Percentiles rank a stretch among this genome's conserved stretches.
These are phyloP conservation scores for Rhinophrynus dorsalis DNA, from an alignment of 2,797 vertebrate species.

Conservation along the genomic window DNA sequence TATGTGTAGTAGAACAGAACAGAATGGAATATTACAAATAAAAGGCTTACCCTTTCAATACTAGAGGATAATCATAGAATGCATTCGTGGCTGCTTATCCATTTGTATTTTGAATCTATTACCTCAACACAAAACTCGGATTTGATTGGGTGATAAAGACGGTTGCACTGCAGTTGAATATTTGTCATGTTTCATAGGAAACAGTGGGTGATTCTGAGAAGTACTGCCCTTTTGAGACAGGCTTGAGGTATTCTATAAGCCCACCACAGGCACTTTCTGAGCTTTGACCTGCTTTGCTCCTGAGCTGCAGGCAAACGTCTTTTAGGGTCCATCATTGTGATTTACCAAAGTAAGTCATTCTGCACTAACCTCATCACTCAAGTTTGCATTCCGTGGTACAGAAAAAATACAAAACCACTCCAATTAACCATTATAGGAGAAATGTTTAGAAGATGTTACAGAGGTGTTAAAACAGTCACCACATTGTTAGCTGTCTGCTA, in stretches of 20 bases:
- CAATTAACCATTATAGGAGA: background rate
- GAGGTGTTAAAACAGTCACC: background rate
- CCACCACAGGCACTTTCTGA: slow-evolving; percentile 19
- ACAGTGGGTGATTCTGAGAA: slow-evolving; percentile 57
- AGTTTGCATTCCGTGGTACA: no score
- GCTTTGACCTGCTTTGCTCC: slow-evolving; percentile 7
- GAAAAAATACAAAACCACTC: no score
- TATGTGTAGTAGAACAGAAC: no score
- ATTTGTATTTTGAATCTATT: background rate
- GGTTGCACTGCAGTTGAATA: background rate
- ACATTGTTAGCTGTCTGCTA: background rate
- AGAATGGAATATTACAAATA: no score
- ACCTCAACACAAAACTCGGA: background rate
- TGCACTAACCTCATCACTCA: background rate
- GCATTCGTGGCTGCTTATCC: no score
- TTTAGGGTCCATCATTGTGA: no score
- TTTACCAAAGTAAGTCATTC: no score
- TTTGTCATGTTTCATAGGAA: slow-evolving; percentile 55
- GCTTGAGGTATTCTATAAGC: slow-evolving; percentile 32
- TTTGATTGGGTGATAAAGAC: background rate
- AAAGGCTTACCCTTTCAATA: no score
- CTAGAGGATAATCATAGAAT: no score
- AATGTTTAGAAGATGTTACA: background rate
- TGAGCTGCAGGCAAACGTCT: background rate
- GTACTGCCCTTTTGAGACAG: slow-evolving; percentile 53